Percentiles rank a stretch among this genome's conserved stretches.
Conservation (phyloP, 2,888 invertebrate species). For the Tetrapedia diversipes region DNA sequence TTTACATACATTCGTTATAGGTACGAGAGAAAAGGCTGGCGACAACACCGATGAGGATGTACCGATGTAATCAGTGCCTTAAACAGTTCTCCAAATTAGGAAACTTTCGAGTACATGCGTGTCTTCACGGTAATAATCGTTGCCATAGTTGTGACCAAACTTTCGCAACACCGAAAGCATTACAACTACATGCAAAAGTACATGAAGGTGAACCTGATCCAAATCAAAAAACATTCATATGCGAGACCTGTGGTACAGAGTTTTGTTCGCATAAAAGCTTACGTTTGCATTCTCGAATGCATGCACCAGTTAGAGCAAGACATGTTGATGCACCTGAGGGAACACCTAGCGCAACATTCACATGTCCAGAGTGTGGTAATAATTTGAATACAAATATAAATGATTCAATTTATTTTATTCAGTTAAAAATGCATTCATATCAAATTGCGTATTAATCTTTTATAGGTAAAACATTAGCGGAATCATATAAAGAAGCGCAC, state of each 20-base stretch:
- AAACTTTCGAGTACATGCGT: slow-evolving; percentile 83
- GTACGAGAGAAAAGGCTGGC: slow-evolving; percentile 74
- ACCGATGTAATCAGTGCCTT: slow-evolving; percentile 83
- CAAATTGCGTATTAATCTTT: background rate
- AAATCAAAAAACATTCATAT: slow-evolving; percentile 83
- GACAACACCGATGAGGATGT: slow-evolving; percentile 76
- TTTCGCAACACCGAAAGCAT: slow-evolving; percentile 83
- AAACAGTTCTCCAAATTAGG: slow-evolving; percentile 83
- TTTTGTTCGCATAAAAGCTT: slow-evolving; percentile 88
- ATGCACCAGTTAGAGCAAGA: slow-evolving; percentile 87
- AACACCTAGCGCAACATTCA: slow-evolving; percentile 76
- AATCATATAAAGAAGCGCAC: slow-evolving; percentile 86
- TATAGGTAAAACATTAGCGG: slow-evolving; percentile 79
- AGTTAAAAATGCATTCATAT: background rate
- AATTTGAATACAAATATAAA: background rate
- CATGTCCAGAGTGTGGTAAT: slow-evolving; percentile 80
- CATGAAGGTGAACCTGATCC: slow-evolving; percentile 67
- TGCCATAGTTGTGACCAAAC: slow-evolving; percentile 79
- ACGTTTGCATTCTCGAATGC: slow-evolving; percentile 89
- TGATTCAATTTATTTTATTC: background rate
- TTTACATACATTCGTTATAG: slow-evolving; percentile 53
- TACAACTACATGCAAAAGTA: slow-evolving; percentile 86
- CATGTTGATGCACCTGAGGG: slow-evolving; percentile 83
- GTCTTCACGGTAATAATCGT: slow-evolving; percentile 78
- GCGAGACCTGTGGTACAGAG: slow-evolving; percentile 87